A percentile compares a stretch with the other conserved stretches of the same genome.
Conservation (phyloP, 2,797 vertebrate species). For the Decapterus maruadsi region DNA sequence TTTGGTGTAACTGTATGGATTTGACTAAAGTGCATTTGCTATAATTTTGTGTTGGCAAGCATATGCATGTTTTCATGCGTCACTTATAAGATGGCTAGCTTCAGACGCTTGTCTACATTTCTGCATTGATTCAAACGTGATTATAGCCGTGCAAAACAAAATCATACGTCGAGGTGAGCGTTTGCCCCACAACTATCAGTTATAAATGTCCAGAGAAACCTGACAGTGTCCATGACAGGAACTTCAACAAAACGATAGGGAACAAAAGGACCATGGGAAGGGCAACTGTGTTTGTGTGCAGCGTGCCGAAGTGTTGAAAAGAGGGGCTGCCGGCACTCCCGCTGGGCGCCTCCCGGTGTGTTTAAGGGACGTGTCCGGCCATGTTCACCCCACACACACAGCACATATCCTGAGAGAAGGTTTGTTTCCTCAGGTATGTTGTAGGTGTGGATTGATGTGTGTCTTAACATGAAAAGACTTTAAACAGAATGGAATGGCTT, state of each 20-base stretch:
- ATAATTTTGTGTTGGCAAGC: constrained; percentile 68
- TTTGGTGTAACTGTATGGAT: constrained; percentile 67
- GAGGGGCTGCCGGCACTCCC: constrained; percentile 86
- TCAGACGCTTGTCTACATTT: constrained; percentile 35
- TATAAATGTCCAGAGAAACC: constrained; percentile 66
- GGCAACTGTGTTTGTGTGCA: constrained; percentile 84
- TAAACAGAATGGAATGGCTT: constrained; percentile 86
- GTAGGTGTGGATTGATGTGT: constrained; percentile 90
- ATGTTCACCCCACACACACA: constrained; percentile 83
- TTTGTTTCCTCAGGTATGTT: constrained; percentile 90
- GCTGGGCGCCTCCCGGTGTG: constrained; percentile 83
- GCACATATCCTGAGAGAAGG: constrained; percentile 82
- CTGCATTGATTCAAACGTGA: constrained; percentile 16
- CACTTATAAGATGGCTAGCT: constrained; percentile 35
- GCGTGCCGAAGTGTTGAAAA: constrained; percentile 84
- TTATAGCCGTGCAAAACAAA: constrained; percentile 1
- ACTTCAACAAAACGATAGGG: constrained; percentile 68
- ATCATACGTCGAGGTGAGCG: constrained; percentile 12
- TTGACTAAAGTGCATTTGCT: constrained; percentile 58
- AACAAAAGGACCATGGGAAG: constrained; percentile 86
- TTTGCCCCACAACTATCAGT: constrained; percentile 41
- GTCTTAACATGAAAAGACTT: constrained; percentile 88
- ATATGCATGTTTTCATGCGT: constrained; percentile 63
- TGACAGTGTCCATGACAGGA: constrained; percentile 77
- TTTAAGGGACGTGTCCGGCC: constrained; percentile 88